Base-by-base conservation (phyloP, 1,140 invertebrate species). In the Proctacanthus coquilletti region DNA sequence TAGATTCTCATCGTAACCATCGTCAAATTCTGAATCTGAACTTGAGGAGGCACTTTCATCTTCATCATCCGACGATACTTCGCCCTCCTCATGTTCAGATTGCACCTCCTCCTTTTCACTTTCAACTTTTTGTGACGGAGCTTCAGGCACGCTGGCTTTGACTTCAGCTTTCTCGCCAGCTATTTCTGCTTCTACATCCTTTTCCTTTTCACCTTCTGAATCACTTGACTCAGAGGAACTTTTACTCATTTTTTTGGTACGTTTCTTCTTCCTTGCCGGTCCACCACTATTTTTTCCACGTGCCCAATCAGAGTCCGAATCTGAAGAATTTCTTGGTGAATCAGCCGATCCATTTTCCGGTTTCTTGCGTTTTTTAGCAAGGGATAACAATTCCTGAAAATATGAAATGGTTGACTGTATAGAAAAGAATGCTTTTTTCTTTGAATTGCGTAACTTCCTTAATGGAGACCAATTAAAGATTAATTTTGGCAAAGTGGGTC, bases 1-100 rank as follows among this genome's bases (percentile, higher is more conserved):
- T 2, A 97, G 67, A 54, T 97, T 88, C 45, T 97, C 92, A 64
- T 96, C 93, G 52, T 88, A 94, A 54, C 70, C 70, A 48, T 72
- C 70, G 48, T 72, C 64, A 41, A 72, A 72, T 48, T 72, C 69
- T 3, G 60, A 61, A 34, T 72, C 55, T 0, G 53, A 58, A 36
- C 51, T 53, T 2, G 53, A 51, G 4, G 51, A 52, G 18, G 47
- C 44, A 8, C 48, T 45, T 5, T 42, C 45, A 15, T 13, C 40
- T 36, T 4, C 37, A 20, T 5, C 23, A 33, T 29, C 31, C 15
- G 11, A 38, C 43, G 6, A 49, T 44, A 6, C 44, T 13, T 50
- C 20, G n/a, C 42, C 5, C 45, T 52, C 15, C 52, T 51, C 6
- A 44, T 4, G 42, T 21, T 42, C 45, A 31, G 43, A 25, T 54